Evolutionary conservation across 2,888 invertebrate genomes (phyloP).

Genomic region (Caenorhabditis parvicauda): DNA sequence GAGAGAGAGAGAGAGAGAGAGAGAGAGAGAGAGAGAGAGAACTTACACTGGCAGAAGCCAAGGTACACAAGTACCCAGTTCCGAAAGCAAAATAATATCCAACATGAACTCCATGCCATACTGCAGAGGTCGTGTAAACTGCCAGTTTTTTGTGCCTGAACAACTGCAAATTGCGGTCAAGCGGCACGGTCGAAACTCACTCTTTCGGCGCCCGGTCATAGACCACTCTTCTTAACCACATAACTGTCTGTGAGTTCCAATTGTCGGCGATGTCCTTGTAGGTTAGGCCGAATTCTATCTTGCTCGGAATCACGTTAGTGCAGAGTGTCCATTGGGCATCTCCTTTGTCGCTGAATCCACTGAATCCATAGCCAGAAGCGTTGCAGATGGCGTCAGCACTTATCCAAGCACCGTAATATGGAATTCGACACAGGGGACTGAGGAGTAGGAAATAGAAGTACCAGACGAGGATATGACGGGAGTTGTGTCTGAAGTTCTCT

Average conservation of each 20-base stretch:
- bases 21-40: too few species aligned
- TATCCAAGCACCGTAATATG: conserved; percentile 63
- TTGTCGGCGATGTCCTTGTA: conserved; percentile 81
- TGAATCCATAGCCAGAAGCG: conserved; percentile 84
- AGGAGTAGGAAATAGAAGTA: conserved; percentile 40
- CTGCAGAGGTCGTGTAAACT: too few species aligned
- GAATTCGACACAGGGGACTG: conserved; percentile 45
- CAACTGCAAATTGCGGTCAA: not conserved
- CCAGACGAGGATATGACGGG: conserved; percentile 23
- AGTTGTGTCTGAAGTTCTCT: conserved; percentile 7
- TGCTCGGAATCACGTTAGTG: conserved; percentile 83
- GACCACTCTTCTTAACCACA: conserved; percentile 85
- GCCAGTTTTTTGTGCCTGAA: too few species aligned
- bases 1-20: too few species aligned
- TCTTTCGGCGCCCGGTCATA: conserved; percentile 72
- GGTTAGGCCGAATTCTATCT: conserved; percentile 83
- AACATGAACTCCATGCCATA: too few species aligned
- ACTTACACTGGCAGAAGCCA: too few species aligned
- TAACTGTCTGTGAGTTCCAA: conserved; percentile 93
- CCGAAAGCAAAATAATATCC: too few species aligned
- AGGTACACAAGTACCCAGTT: too few species aligned
- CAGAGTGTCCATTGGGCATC: conserved; percentile 84
- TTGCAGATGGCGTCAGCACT: conserved; percentile 88
- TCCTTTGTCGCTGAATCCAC: conserved; percentile 75
- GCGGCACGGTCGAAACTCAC: not conserved